phyloP scores from a whole-genome alignment of 2,888 invertebrate species.

The Terebella lapidaria region DNA sequence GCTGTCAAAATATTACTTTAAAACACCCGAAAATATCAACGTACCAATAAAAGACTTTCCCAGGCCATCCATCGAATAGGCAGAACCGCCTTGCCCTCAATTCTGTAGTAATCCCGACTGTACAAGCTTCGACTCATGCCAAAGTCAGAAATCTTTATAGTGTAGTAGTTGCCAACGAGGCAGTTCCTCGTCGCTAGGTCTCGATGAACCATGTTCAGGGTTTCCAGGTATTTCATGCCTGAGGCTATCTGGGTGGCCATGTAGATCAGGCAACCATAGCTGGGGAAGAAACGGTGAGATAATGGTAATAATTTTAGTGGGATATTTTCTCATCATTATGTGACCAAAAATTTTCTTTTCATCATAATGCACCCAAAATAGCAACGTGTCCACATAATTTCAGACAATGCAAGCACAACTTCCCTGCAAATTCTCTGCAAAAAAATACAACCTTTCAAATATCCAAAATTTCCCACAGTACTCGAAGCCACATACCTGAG shows the following conservation, averaged over 20 bases:
- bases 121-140: slow-evolving; percentile 52
- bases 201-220: slow-evolving; percentile 83
- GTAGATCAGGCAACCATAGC: slow-evolving; percentile 76
- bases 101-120: slow-evolving; percentile 72
- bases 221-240: slow-evolving; percentile 84
- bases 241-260: slow-evolving; percentile 81
- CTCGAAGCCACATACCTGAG: too few species aligned
- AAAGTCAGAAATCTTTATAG: slow-evolving; percentile 55
- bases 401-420: too few species aligned
- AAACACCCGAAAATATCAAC: slow-evolving; percentile 1
- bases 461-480: too few species aligned
- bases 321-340: not conserved
- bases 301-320: not conserved
- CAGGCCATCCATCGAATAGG: slow-evolving; percentile 88
- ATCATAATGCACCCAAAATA: not conserved
- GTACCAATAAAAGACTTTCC: slow-evolving; percentile 68
- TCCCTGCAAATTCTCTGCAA: too few species aligned
- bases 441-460: too few species aligned
- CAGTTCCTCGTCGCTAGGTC: slow-evolving; percentile 84
- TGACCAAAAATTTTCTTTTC: too few species aligned
- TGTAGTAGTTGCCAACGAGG: slow-evolving; percentile 75
- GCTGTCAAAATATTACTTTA: not conserved
- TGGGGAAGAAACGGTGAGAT: slow-evolving; percentile 54
- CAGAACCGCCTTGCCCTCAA: slow-evolving; percentile 79
- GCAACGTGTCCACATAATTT: too few species aligned